A percentile compares a stretch with the other conserved stretches of the same genome.
phyloP scores from a whole-genome alignment of 2,797 vertebrate genomes.

The Podargus strigoides region DNA sequence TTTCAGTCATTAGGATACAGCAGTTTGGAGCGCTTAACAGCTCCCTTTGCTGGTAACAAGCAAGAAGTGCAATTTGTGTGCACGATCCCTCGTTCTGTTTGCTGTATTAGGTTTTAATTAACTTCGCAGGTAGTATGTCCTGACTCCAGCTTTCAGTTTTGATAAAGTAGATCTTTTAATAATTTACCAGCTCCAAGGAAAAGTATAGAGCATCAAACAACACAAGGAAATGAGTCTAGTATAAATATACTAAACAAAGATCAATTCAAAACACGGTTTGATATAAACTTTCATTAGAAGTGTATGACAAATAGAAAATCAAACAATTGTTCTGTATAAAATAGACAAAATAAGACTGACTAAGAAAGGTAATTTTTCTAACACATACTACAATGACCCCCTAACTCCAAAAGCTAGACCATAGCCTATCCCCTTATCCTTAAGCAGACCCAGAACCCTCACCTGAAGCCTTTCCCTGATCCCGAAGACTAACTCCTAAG shows the following conservation, averaged over 20 bases:
- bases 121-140: not conserved
- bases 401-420: not conserved
- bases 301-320: not conserved
- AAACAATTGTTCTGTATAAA: not conserved
- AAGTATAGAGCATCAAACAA: not conserved
- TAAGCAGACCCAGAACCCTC: not conserved
- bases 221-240: not conserved
- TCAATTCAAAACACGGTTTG: not conserved
- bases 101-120: not conserved
- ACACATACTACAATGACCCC: rapidly evolving
- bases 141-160: not conserved
- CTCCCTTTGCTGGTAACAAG: slow-evolving; percentile 67
- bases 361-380: not conserved
- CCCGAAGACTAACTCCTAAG: not conserved
- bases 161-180: not conserved
- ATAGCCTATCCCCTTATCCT: not conserved
- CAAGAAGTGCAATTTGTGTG: slow-evolving; percentile 20
- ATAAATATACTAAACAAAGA: not conserved
- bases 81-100: rapidly evolving
- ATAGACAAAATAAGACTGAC: not conserved
- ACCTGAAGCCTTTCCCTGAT: not conserved
- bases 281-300: not conserved
- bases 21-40: not conserved
- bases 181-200: not conserved
- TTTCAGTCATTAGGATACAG: not conserved